Base-by-base conservation (phyloP, 2,888 invertebrate genomes). In the Agrotis exclamationis region DNA sequence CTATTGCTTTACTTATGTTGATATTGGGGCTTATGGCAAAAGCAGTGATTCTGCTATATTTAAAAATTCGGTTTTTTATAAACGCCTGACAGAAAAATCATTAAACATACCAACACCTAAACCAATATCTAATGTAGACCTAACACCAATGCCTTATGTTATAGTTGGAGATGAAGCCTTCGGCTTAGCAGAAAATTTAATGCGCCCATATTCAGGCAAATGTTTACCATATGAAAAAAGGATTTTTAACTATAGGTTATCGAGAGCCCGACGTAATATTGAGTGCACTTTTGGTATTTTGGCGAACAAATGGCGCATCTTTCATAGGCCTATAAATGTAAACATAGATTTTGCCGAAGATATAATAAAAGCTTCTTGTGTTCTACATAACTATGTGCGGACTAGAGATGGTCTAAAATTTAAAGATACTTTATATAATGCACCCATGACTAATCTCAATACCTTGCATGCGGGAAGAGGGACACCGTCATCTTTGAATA, bases 191-290 rank as follows among this genome's bases (percentile, higher is more conserved):
- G 74, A 83, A 72, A 78, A 82, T 80, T 47, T 87, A 69, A 86
- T 87, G 86, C 83, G 86, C 18, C 84, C 85, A 62, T 88, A 82
- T 77, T 75, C 77, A 63, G 76, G 81, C 33, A 79, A 82, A 80
- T 75, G 63, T 74, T 74, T 85, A 80, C 59, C 77, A 63, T 48
- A 79, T 57, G 66, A 80, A 74, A 80, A 82, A 82, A 83, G 75
- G 75, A 78, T 87, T 69, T 89, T 86, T 72, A 88, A 89, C 73
- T 87, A 88, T 79, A 74, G 87, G 64, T 75, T 88, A 59, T 84
- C 79, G 48, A 82, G 87, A 78, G 83, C 87, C 45, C 65, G 88
- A 71, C 76, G 81, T 69, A 51, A 82, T 45, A 78, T 85, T 54
- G 84, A 85, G 74, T 86, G 84, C 60, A 76, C 74, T 24, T 82